phyloP scores from a whole-genome alignment of 2,797 vertebrate genomes.

The Tiaroga cobitis region DNA sequence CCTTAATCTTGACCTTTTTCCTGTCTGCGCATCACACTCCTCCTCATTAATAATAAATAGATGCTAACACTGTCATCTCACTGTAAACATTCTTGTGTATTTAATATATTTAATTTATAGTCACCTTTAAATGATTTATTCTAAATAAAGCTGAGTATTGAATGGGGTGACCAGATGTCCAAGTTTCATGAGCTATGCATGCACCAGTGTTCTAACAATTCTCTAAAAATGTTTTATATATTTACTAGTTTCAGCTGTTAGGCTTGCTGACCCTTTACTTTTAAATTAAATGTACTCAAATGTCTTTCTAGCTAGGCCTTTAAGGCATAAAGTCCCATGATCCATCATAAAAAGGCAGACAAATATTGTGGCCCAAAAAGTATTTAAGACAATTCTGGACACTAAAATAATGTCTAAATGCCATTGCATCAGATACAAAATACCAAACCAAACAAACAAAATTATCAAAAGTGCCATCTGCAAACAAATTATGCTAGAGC shows the following conservation, averaged over 20 bases:
- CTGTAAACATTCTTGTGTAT: neutral
- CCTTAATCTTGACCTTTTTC: conserved; percentile 15
- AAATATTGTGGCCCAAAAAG: neutral
- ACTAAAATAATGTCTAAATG: neutral
- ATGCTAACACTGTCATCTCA: neutral
- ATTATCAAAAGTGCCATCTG: neutral
- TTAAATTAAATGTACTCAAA: neutral
- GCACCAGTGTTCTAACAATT: neutral
- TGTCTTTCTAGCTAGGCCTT: neutral
- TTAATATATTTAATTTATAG: neutral
- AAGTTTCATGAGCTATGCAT: neutral
- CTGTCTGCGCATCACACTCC: conserved; percentile 12
- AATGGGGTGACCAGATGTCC: neutral
- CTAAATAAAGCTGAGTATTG: conserved; percentile 26
- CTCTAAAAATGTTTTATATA: neutral
- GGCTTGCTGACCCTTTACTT: neutral
- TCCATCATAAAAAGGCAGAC: neutral
- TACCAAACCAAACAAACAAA: neutral
- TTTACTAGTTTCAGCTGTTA: neutral
- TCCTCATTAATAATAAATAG: conserved; percentile 35
- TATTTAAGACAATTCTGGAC: neutral
- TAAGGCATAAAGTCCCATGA: neutral
- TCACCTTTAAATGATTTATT: conserved; percentile 34
- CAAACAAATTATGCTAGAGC: neutral
- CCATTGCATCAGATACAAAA: neutral